phyloP scores from a whole-genome alignment of 2,113 vertebrate genomes.

The Pachyramphus minor region DNA sequence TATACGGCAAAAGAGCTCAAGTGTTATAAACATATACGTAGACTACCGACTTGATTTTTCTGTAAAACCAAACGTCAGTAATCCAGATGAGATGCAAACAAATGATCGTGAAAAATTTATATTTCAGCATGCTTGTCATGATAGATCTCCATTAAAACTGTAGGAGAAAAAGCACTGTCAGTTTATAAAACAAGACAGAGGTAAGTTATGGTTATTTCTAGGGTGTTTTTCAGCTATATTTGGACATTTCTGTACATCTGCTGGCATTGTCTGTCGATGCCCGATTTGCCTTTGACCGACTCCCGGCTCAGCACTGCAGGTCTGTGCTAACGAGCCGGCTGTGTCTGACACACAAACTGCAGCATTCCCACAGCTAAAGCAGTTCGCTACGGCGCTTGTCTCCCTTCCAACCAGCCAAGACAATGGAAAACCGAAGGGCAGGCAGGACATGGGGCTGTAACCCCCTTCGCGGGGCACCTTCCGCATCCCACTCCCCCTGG shows the following conservation, averaged over 20 bases:
- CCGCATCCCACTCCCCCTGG: rapidly evolving
- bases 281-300: neutral
- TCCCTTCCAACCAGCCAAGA: neutral
- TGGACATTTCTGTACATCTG: neutral
- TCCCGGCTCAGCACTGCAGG: neutral
- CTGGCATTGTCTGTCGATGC: neutral
- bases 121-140: neutral
- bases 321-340: neutral
- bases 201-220: neutral
- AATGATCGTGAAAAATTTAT: neutral
- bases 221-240: neutral
- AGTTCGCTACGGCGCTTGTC: neutral
- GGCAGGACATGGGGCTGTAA: neutral
- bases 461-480: neutral
- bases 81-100: neutral
- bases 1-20: neutral
- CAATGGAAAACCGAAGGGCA: neutral
- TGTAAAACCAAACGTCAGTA: neutral
- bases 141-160: neutral
- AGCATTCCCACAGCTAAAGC: neutral
- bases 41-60: conserved; percentile 12
- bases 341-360: neutral
- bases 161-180: neutral
- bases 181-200: neutral
- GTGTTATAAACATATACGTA: conserved; percentile 15